Evolutionary conservation across 2,797 vertebrate species (phyloP).

Genomic region (Capromys pilorides): DNA sequence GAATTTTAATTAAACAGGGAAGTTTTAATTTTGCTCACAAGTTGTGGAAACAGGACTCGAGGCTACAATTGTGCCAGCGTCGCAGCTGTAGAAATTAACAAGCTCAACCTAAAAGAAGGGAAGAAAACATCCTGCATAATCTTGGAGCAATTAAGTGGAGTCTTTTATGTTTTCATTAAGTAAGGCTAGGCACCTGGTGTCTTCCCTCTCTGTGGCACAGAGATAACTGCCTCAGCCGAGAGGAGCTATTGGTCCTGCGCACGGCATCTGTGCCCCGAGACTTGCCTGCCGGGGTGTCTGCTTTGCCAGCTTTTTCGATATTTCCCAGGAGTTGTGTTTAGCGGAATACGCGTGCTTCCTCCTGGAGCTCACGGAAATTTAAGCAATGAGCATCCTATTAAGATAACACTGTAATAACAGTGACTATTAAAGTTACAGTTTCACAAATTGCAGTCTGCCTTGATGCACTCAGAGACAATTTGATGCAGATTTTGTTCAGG

Average conservation of each 20-base stretch:
- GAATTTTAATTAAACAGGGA: slow-evolving; percentile 82
- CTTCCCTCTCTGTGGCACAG: neutral
- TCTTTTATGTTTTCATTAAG: slow-evolving; percentile 81
- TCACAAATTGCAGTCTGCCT: slow-evolving; percentile 53
- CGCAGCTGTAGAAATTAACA: slow-evolving; percentile 83
- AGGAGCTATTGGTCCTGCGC: slow-evolving; percentile 13
- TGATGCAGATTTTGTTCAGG: slow-evolving; percentile 10
- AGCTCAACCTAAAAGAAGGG: slow-evolving; percentile 75
- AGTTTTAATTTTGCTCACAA: slow-evolving; percentile 82
- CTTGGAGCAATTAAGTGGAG: slow-evolving; percentile 74
- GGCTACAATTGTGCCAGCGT: slow-evolving; percentile 77
- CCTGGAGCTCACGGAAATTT: slow-evolving; percentile 43
- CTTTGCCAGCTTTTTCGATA: slow-evolving; percentile 41
- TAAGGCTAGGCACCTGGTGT: slow-evolving; percentile 76
- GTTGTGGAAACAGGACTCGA: slow-evolving; percentile 79
- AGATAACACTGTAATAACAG: slow-evolving; percentile 67
- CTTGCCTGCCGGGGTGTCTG: slow-evolving; percentile 31
- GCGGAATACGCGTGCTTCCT: neutral
- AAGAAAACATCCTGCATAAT: slow-evolving; percentile 51
- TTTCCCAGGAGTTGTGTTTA: slow-evolving; percentile 61
- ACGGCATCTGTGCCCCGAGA: slow-evolving; percentile 65
- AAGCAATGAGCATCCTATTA: slow-evolving; percentile 69
- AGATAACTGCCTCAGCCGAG: neutral
- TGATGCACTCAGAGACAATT: slow-evolving; percentile 9
- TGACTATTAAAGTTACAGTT: slow-evolving; percentile 50